Conservation (phyloP, 2,113 vertebrate species). For the Malaclemys terrapin region DNA sequence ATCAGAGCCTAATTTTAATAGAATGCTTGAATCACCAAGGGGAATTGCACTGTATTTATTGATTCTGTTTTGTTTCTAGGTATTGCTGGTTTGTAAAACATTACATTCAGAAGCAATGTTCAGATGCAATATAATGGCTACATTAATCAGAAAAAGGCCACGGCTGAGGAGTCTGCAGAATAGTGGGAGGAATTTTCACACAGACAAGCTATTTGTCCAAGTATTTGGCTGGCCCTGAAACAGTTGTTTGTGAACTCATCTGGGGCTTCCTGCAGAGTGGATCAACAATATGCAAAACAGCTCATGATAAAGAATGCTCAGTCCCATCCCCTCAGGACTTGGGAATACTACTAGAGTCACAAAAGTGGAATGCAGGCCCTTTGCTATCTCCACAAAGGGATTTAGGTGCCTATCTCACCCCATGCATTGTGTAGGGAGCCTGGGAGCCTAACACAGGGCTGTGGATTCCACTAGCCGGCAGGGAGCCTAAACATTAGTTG, state of each 20-base stretch:
- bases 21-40: conserved; percentile 39
- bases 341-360: background rate
- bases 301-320: background rate
- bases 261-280: background rate
- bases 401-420: background rate
- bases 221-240: background rate
- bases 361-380: background rate
- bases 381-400: background rate
- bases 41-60: conserved; percentile 70
- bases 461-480: background rate
- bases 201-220: background rate
- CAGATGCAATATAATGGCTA: conserved; percentile 60
- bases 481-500: background rate
- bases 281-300: background rate
- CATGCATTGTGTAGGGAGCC: background rate
- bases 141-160: conserved; percentile 66
- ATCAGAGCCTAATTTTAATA: conserved; percentile 69
- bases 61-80: conserved; percentile 67
- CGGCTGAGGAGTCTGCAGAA: conserved; percentile 40
- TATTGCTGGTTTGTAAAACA: conserved; percentile 61
- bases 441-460: background rate
- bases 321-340: background rate
- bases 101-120: conserved; percentile 50
- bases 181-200: conserved; percentile 24
- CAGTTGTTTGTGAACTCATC: background rate